A percentile compares a stretch with the other conserved stretches of the same genome.
phyloP scores from a whole-genome alignment of 1,140 invertebrate genomes.

The Drosophila prosaltans region DNA sequence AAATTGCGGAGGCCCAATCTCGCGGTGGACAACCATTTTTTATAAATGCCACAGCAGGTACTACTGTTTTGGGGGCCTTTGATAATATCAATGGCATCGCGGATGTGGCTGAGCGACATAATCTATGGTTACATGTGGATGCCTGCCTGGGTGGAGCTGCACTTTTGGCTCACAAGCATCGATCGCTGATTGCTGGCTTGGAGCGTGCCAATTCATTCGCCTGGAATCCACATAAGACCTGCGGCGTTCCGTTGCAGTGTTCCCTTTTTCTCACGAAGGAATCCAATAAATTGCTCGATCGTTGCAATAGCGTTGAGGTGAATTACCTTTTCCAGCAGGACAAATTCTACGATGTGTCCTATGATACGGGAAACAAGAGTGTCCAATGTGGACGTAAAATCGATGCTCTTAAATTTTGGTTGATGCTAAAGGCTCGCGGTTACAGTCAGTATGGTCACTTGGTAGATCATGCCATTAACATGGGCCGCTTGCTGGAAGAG shows the following conservation, averaged over 20 bases:
- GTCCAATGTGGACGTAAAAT: constrained; percentile 97
- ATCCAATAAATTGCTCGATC: constrained; percentile 86
- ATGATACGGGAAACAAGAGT: constrained; percentile 96
- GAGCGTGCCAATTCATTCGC: constrained; percentile 89
- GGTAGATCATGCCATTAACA: constrained; percentile 87
- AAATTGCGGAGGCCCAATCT: constrained; percentile 84
- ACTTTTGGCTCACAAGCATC: constrained; percentile 62
- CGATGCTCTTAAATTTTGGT: constrained; percentile 96
- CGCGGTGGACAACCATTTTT: constrained; percentile 86
- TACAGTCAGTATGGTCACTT: constrained; percentile 85
- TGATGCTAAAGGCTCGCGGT: constrained; percentile 94
- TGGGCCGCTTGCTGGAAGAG: constrained; percentile 84
- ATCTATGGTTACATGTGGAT: constrained; percentile 94
- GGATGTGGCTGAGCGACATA: constrained; percentile 86
- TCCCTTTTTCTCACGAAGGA: constrained; percentile 90
- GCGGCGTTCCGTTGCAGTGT: constrained; percentile 94
- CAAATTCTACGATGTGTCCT: constrained; percentile 95
- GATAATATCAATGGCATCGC: constrained; percentile 91
- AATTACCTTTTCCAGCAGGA: constrained; percentile 96
- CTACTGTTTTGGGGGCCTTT: constrained; percentile 92
- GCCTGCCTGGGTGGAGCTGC: constrained; percentile 91
- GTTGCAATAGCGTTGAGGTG: constrained; percentile 90
- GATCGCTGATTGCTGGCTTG: constrained; percentile 55
- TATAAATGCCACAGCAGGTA: constrained; percentile 90
- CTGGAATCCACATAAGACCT: constrained; percentile 97